Evolutionary conservation across 1,140 invertebrate species (phyloP).

Genomic region (Aplysia californica): DNA sequence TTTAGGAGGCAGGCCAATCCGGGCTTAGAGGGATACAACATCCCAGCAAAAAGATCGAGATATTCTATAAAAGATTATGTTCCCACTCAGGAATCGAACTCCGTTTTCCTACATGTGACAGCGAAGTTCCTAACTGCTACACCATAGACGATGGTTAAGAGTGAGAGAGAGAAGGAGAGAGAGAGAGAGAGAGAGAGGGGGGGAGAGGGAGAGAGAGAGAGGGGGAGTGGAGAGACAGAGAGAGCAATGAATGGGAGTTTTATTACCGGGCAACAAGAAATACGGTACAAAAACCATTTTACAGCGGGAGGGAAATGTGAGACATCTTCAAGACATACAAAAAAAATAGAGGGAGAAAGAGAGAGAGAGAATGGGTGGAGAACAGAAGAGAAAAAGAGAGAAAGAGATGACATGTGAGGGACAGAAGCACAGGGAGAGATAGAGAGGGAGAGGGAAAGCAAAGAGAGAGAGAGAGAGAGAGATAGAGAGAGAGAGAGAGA

Average conservation of each 20-base stretch:
- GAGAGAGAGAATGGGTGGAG: slow-evolving; percentile 3
- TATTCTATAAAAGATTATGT: too few relatives aligned
- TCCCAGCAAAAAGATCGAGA: too few relatives aligned
- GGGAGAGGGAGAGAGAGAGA: slow-evolving; percentile 7
- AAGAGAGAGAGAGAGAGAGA: background rate
- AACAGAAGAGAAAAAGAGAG: slow-evolving; percentile 13
- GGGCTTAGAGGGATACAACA: too few relatives aligned
- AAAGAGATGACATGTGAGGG: background rate
- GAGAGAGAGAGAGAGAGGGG: slow-evolving; percentile 9
- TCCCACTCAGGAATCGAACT: background rate
- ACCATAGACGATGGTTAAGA: slow-evolving; percentile 77
- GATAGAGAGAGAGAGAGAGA: background rate
- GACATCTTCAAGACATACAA: too few relatives aligned
- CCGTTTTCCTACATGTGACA: background rate
- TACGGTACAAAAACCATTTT: too few relatives aligned
- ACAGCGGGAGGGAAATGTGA: too few relatives aligned
- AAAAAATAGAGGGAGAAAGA: slow-evolving; percentile 5
- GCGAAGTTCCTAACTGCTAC: slow-evolving; percentile 81
- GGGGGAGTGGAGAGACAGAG: background rate
- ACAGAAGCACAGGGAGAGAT: background rate
- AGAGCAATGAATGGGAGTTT: background rate
- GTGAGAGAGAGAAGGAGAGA: slow-evolving; percentile 28
- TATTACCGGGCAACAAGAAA: background rate
- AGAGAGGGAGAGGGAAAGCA: too few relatives aligned
- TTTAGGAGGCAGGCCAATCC: background rate